Base-by-base conservation (phyloP, 1,140 invertebrate genomes). In the Scaptodrosophila lebanonensis region DNA sequence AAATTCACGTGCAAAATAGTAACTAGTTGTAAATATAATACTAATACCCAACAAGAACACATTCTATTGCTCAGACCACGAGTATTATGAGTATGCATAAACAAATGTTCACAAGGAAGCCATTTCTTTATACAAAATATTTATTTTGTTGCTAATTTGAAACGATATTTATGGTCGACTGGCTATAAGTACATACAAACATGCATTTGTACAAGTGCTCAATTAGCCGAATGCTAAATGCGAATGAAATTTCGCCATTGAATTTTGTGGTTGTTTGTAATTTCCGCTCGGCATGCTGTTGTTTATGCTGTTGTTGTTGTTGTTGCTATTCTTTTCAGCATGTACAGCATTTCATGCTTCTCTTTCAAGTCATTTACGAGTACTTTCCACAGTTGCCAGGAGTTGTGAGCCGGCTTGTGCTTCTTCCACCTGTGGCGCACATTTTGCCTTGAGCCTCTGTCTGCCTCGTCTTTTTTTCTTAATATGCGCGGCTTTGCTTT, bases 391-490 rank as follows among this genome's bases (percentile, higher is more conserved):
- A n/a, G n/a, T n/a, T n/a, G n/a, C n/a, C n/a, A n/a, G n/a, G n/a
- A n/a, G n/a, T n/a, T n/a, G n/a, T n/a, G n/a, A n/a, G n/a, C n/a
- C n/a, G n/a, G n/a, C n/a, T n/a, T 9, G 20, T 20, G n/a, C 15
- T 35, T 63, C 54, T 64, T 54, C 54, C 58, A 77, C 72, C 72
- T 77, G 73, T 77, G 72, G 72, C 72, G 47, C 47, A 58, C 58
- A 57, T 43, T 36, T 20, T 50, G 63, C 73, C 51, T 67, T 77
- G 58, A 67, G 64, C 65, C 50, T 47, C 44, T n/a, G 33, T 12
- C 35, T 15, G 16, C 11, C 45, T 62, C 20, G 15, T 27, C 43
- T 30, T 57, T 40, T 27, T 12, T 51, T 59, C 36, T 36, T 53
- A 51, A 63, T 50, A 47, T 47, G 22, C 27, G 39, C 16, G 18